These are phyloP conservation scores for Papilio protenor DNA, from an alignment of 2,888 invertebrate species.

Conservation along the genomic window DNA sequence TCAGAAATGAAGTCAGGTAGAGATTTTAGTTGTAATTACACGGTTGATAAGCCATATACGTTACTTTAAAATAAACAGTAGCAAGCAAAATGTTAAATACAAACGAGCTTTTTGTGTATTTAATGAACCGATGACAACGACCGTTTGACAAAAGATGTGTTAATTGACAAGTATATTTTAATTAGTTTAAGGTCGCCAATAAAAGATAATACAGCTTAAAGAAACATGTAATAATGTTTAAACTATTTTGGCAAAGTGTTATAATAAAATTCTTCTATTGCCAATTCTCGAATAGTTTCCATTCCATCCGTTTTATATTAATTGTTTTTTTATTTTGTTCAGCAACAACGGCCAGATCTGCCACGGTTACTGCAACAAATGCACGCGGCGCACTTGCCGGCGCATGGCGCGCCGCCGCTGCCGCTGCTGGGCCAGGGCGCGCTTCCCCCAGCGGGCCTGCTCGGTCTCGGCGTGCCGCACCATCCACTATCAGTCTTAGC, in stretches of 20 bases:
- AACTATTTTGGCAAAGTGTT: too few species aligned
- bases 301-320: neutral
- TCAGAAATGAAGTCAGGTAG: neutral
- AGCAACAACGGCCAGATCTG: constrained; percentile 92
- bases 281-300: neutral
- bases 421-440: constrained; percentile 80
- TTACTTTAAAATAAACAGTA: too few species aligned
- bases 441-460: constrained; percentile 84
- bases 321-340: neutral
- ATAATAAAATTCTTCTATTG: neutral
- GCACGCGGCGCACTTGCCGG: constrained; percentile 94
- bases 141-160: neutral
- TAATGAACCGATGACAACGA: neutral
- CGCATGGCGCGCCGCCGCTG: constrained; percentile 90
- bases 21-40: neutral
- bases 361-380: constrained; percentile 95
- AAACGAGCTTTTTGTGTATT: neutral
- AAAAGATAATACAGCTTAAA: too few species aligned
- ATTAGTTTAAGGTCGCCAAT: too few species aligned
- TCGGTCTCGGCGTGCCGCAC: constrained; percentile 88
- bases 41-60: neutral
- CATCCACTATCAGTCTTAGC: constrained; percentile 91
- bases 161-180: neutral
- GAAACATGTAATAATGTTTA: too few species aligned
- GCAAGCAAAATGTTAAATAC: neutral